Evolutionary conservation across 2,113 vertebrate species (phyloP), one percentile per base, ranked within the genome.

Genomic region (Spea bombifrons): DNA sequence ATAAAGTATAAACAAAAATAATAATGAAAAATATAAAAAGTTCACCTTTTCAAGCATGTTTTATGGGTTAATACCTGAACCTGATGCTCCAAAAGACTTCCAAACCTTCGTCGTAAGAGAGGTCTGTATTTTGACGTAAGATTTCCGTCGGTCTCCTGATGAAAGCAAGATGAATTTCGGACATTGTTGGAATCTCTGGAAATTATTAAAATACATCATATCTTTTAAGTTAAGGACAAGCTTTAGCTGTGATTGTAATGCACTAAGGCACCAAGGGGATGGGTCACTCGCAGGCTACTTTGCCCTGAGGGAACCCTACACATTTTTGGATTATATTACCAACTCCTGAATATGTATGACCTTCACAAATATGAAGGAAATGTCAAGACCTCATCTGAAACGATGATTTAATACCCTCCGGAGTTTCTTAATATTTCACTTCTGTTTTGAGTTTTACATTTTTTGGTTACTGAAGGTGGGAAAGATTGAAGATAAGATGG

Each of bases 261-360:
- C 48, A 75, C 44, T 44, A 7, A 52, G 73, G 64, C 73, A 50
- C 61, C 64, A 75, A 75, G 64, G 73, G 66, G 63, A 7, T 53
- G 73, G 73, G 73, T 75, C 73, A 75, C 63, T 53, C 48, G 53
- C 49, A 65, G 73, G 73, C 66, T 75, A 75, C 48, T 75, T 16
- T 4, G 50, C 73, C 73, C 73, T 66, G 12, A 52, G 73, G 73
- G 73, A 66, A 65, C 48, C 17, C 43, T 63, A 12, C 45, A 17
- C 63, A 65, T 10, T 44, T 52, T 17, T n/a, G 73, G 73, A 75
- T 66, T 53, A 52, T n/a, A 45, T 75, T 49, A 71, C 69, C 69
- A 71, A 50, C 73, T 75, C 49, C 63, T 75, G 63, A 75, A 75
- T 75, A 75, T 75, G 63, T 52, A 75, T 75, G 61, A 53, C 17